Percentiles rank a stretch among this genome's conserved stretches.
phyloP scores from a whole-genome alignment of 2,888 invertebrate species.

The Mesorhabditis spiculigera region DNA sequence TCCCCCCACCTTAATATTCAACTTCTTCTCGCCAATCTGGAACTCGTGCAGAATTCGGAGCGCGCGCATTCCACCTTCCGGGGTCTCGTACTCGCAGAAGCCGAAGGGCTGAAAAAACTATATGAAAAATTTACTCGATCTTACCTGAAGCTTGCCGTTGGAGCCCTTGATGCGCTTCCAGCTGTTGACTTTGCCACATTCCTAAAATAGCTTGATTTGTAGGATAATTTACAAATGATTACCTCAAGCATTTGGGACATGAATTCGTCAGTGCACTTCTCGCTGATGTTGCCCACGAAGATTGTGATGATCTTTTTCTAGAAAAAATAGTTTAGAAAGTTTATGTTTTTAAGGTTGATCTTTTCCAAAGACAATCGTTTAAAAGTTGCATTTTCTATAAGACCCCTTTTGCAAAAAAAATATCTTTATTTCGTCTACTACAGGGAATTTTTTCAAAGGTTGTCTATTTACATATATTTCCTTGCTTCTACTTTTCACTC shows the following conservation, averaged over 20 bases:
- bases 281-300: slow-evolving; percentile 93
- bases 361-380: too few relatives aligned
- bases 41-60: slow-evolving; percentile 84
- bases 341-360: too few relatives aligned
- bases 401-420: too few relatives aligned
- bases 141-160: slow-evolving; percentile 62
- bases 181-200: slow-evolving; percentile 87
- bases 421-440: too few relatives aligned
- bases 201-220: slow-evolving; percentile 60
- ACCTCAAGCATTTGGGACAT: slow-evolving; percentile 79
- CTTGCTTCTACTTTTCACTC: too few relatives aligned
- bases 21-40: slow-evolving; percentile 83
- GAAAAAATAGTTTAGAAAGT: too few relatives aligned
- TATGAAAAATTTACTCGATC: background rate
- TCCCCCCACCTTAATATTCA: slow-evolving; percentile 71
- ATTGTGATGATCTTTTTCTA: too few relatives aligned
- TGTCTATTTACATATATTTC: too few relatives aligned
- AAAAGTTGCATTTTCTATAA: too few relatives aligned
- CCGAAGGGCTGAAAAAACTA: slow-evolving; percentile 75
- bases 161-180: slow-evolving; percentile 91
- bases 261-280: slow-evolving; percentile 89
- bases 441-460: too few relatives aligned
- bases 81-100: slow-evolving; percentile 92
- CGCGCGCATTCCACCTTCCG: slow-evolving; percentile 89
- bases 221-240: slow-evolving; percentile 8